Evolutionary conservation across 2,888 invertebrate species (phyloP).

Genomic region (Ischnus inquisitorius): DNA sequence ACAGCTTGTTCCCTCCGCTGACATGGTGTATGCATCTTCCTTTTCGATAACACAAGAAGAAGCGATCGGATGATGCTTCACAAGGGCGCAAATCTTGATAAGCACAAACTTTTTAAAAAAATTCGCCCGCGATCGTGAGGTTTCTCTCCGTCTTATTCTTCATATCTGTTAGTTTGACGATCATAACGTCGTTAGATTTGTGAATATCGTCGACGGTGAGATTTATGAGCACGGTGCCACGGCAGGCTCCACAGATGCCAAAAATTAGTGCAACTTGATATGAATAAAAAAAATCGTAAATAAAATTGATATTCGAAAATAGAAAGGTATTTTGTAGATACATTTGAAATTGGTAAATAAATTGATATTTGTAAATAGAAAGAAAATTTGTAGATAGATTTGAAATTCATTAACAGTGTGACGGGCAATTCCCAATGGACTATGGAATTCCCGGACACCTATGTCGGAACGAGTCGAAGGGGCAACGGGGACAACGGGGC

Average conservation of each 20-base stretch:
- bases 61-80: conserved; percentile 44
- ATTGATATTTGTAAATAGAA: conserved; percentile 14
- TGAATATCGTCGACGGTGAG: conserved; percentile 53
- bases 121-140: conserved; percentile 59
- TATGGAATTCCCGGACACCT: too few species aligned
- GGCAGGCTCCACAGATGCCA: conserved; percentile 63
- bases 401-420: too few species aligned
- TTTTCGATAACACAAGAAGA: conserved; percentile 63
- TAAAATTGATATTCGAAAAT: conserved; percentile 5
- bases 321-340: neutral
- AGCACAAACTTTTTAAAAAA: conserved; percentile 47
- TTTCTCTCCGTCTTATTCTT: conserved; percentile 57
- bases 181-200: conserved; percentile 47
- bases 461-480: too few species aligned
- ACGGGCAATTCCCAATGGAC: too few species aligned
- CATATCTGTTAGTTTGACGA: conserved; percentile 54
- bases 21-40: conserved; percentile 61
- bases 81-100: conserved; percentile 61
- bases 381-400: conserved; percentile 26
- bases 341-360: neutral
- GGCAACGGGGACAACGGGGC: too few species aligned
- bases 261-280: conserved; percentile 67
- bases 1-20: conserved; percentile 66
- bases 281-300: conserved; percentile 7
- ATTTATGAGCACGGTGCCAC: conserved; percentile 56